These are phyloP conservation scores for Eupeodes luniger DNA, from an alignment of 2,888 invertebrate species.

Conservation along the genomic window DNA sequence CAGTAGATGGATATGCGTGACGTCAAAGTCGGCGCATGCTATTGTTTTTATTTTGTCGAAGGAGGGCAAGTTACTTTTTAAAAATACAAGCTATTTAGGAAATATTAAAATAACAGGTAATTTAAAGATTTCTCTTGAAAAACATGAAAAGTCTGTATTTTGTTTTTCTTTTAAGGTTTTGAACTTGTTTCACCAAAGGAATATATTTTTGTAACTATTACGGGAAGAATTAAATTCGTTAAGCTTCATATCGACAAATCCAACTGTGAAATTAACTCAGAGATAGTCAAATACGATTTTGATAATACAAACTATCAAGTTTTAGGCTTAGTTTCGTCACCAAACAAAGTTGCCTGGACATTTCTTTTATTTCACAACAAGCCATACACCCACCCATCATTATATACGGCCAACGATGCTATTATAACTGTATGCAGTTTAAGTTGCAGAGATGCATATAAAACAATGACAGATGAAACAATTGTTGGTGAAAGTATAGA, in stretches of 20 bases:
- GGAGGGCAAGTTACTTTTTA: slow-evolving; percentile 63
- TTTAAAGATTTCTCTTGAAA: background rate
- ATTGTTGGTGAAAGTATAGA: slow-evolving; percentile 46
- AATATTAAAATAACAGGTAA: slow-evolving; percentile 81
- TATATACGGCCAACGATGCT: slow-evolving; percentile 52
- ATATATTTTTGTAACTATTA: slow-evolving; percentile 79
- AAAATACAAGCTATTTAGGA: slow-evolving; percentile 77
- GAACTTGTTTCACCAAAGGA: slow-evolving; percentile 74
- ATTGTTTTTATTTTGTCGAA: slow-evolving; percentile 78
- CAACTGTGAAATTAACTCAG: slow-evolving; percentile 68
- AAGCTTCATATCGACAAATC: slow-evolving; percentile 61
- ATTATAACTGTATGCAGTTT: slow-evolving; percentile 78
- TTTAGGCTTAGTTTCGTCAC: slow-evolving; percentile 79
- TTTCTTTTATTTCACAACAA: slow-evolving; percentile 79
- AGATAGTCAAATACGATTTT: slow-evolving; percentile 73
- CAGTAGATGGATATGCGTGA: slow-evolving; percentile 78
- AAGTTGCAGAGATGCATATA: slow-evolving; percentile 75
- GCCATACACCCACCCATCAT: slow-evolving; percentile 77
- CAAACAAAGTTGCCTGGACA: slow-evolving; percentile 79
- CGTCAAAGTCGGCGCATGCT: slow-evolving; percentile 80
- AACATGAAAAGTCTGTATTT: background rate
- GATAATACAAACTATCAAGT: slow-evolving; percentile 78
- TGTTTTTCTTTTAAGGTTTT: slow-evolving; percentile 77
- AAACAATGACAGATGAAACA: slow-evolving; percentile 64
- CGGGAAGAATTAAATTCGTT: slow-evolving; percentile 77